These are phyloP conservation scores for Pelochelys cantorii DNA, from an alignment of 2,797 vertebrate genomes.

Conservation along the genomic window DNA sequence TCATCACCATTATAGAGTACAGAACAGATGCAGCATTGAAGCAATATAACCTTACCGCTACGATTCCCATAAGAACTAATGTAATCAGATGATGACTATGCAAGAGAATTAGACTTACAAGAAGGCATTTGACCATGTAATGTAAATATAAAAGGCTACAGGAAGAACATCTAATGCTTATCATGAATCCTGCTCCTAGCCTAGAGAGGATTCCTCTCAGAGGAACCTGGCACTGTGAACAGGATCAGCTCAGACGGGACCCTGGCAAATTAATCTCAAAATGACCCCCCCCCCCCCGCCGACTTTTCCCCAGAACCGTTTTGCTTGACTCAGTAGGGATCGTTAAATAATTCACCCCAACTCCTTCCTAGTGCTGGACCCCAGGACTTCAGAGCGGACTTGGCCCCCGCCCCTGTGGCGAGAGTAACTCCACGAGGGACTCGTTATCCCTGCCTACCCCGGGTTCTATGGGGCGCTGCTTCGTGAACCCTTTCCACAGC, in stretches of 20 bases:
- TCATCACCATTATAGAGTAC: accelerated
- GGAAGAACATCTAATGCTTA: constrained; percentile 34
- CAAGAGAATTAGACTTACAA: constrained; percentile 35
- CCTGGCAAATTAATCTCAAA: constrained; percentile 12
- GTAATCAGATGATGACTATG: constrained; percentile 52
- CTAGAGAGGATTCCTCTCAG: no score
- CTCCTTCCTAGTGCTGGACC: background rate
- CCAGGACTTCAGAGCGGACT: no score
- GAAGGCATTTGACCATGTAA: constrained; percentile 36
- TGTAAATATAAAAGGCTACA: background rate
- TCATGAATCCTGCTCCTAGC: constrained; percentile 25
- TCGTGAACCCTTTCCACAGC: no score
- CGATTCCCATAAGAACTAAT: background rate
- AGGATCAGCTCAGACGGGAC: accelerated
- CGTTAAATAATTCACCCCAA: constrained; percentile 21
- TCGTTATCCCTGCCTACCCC: no score
- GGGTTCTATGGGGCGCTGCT: no score
- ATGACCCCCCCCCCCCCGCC: background rate
- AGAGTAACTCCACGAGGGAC: no score
- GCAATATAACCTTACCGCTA: constrained; percentile 5
- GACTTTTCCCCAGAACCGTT: constrained; percentile 22
- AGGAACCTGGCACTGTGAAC: constrained; percentile 24
- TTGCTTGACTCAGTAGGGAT: background rate
- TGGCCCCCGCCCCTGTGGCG: no score
- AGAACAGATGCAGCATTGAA: constrained; percentile 28